These are phyloP conservation scores for Metaphire vulgaris DNA, from an alignment of 1,140 invertebrate genomes.

Conservation along the genomic window DNA sequence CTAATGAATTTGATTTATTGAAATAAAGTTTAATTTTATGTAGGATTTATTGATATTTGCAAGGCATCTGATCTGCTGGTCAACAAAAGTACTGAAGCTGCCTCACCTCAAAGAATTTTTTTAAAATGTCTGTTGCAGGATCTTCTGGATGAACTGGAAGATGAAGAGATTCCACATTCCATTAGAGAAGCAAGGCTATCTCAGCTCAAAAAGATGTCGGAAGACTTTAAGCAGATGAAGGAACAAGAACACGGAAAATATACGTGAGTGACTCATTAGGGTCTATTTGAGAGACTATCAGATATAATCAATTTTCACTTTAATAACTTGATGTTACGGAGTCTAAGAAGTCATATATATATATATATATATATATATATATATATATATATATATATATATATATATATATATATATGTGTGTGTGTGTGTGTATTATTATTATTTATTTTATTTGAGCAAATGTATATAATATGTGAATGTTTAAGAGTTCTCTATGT, in stretches of 20 bases:
- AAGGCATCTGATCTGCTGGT: not conserved
- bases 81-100: not conserved
- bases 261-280: slow-evolving; percentile 35
- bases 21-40: too few relatives aligned
- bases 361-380: too few relatives aligned
- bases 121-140: slow-evolving; percentile 33
- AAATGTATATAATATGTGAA: too few relatives aligned
- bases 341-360: too few relatives aligned
- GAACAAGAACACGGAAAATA: slow-evolving; percentile 43
- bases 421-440: too few relatives aligned
- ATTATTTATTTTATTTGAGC: too few relatives aligned
- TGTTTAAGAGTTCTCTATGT: too few relatives aligned
- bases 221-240: slow-evolving; percentile 37
- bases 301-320: not conserved
- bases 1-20: too few relatives aligned
- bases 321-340: too few relatives aligned
- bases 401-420: too few relatives aligned
- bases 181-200: slow-evolving; percentile 46
- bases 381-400: too few relatives aligned
- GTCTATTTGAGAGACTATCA: not conserved
- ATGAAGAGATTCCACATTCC: slow-evolving; percentile 45
- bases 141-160: slow-evolving; percentile 39
- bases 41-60: not conserved
- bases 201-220: slow-evolving; percentile 39
- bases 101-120: not conserved